Conservation (phyloP, 2,797 vertebrate species). For the Melanotaenia trifasciata region DNA sequence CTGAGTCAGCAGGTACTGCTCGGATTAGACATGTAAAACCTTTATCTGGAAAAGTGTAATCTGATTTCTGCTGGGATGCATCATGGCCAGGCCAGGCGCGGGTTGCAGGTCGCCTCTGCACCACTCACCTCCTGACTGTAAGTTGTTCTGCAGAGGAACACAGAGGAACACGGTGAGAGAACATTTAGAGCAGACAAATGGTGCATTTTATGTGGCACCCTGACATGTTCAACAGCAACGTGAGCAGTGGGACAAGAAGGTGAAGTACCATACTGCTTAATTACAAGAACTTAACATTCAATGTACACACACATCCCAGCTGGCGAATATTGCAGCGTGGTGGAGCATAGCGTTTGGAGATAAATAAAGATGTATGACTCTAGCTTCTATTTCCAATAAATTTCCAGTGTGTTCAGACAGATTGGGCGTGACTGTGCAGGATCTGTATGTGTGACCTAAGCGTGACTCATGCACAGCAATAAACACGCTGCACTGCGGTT, state of each 20-base stretch:
- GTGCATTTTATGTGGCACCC: conserved; percentile 23
- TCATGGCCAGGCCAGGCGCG: background rate
- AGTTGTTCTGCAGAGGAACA: conserved; percentile 43
- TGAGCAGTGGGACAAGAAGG: background rate
- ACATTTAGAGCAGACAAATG: conserved; percentile 14
- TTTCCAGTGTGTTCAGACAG: conserved; percentile 26
- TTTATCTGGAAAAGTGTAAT: background rate
- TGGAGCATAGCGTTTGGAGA: background rate
- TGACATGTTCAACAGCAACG: conserved; percentile 24
- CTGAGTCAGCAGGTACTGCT: too few species aligned
- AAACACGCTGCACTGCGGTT: conserved; percentile 45
- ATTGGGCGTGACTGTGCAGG: conserved; percentile 40
- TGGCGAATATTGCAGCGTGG: background rate
- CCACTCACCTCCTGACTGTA: conserved; percentile 6
- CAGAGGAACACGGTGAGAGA: conserved; percentile 24
- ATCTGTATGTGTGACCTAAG: conserved; percentile 70
- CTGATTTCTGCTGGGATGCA: conserved; percentile 22
- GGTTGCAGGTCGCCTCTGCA: background rate
- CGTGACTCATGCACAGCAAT: conserved; percentile 64
- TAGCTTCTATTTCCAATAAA: background rate
- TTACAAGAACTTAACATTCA: background rate
- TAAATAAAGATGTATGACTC: background rate
- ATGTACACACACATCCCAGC: background rate
- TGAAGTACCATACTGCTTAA: conserved; percentile 5
- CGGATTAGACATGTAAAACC: background rate